Conservation (phyloP, 2,888 invertebrate species). For the Pseudococcus longispinus region DNA sequence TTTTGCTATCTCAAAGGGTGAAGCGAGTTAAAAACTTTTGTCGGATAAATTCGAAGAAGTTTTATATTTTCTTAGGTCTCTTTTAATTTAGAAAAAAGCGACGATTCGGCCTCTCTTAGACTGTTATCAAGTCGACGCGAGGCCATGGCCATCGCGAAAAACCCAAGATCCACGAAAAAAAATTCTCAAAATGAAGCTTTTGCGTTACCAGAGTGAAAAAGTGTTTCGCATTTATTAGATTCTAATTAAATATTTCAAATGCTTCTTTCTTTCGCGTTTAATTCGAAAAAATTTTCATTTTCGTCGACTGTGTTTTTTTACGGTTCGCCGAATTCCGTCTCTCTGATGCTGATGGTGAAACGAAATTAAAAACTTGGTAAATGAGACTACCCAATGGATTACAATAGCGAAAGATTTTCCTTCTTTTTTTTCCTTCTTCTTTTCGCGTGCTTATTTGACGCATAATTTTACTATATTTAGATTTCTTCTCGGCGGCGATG, state of each 20-base stretch:
- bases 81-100: constrained; percentile 42
- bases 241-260: constrained; percentile 40
- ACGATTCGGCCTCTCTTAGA: constrained; percentile 1
- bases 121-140: constrained; percentile 8
- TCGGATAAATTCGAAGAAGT: constrained; percentile 53
- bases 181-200: background rate
- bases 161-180: background rate
- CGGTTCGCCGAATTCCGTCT: constrained; percentile 4
- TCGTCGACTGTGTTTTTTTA: background rate
- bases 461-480: background rate
- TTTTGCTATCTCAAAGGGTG: constrained; percentile 51
- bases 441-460: background rate
- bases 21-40: constrained; percentile 53
- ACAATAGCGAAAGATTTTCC: constrained; percentile 18
- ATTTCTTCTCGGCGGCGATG: background rate
- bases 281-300: constrained; percentile 37
- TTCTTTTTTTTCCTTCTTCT: background rate
- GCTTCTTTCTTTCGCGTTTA: constrained; percentile 4
- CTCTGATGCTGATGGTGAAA: background rate
- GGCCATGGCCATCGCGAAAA: background rate
- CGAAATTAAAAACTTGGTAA: constrained; percentile 18
- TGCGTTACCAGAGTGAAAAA: background rate
- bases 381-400: constrained; percentile 10
- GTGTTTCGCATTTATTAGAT: constrained; percentile 44
- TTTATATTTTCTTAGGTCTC: constrained; percentile 47